Evolutionary conservation across 2,888 invertebrate genomes (phyloP).

Genomic region (Cremastinae sp.): DNA sequence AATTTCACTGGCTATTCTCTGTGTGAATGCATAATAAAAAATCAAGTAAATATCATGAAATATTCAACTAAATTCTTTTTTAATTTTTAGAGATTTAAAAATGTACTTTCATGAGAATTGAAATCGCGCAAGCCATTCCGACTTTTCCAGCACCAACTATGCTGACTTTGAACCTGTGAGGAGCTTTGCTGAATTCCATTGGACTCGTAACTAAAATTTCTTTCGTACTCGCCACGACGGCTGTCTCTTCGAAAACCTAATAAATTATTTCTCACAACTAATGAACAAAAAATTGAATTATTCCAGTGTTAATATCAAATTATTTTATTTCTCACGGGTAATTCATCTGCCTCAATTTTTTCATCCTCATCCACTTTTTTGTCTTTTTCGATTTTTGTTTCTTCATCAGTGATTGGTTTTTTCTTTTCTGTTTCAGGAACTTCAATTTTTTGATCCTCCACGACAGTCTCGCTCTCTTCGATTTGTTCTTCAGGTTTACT

Average conservation of each 20-base stretch:
- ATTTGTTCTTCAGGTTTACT: not conserved
- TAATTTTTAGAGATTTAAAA: slow-evolving; percentile 6
- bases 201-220: slow-evolving; percentile 74
- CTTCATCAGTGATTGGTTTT: too few relatives aligned
- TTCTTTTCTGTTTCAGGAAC: not conserved
- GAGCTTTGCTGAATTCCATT: slow-evolving; percentile 70
- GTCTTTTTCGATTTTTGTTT: slow-evolving; percentile 2
- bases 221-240: slow-evolving; percentile 71
- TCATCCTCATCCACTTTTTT: not conserved
- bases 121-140: slow-evolving; percentile 82
- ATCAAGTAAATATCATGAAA: not conserved
- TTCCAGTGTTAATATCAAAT: too few relatives aligned
- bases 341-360: slow-evolving; percentile 15
- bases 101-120: slow-evolving; percentile 81
- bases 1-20: slow-evolving; percentile 81
- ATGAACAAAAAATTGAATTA: not conserved
- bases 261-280: not conserved
- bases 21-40: slow-evolving; percentile 13
- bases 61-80: not conserved
- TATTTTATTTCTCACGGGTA: slow-evolving; percentile 26
- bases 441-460: slow-evolving; percentile 5
- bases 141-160: slow-evolving; percentile 80
- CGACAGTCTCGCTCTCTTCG: not conserved
- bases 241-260: slow-evolving; percentile 39
- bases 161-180: slow-evolving; percentile 73